Percentiles rank a stretch among this genome's conserved stretches.
These are phyloP conservation scores for Scaptomyza graminum DNA, from an alignment of 1,140 invertebrate species.

Conservation along the genomic window DNA sequence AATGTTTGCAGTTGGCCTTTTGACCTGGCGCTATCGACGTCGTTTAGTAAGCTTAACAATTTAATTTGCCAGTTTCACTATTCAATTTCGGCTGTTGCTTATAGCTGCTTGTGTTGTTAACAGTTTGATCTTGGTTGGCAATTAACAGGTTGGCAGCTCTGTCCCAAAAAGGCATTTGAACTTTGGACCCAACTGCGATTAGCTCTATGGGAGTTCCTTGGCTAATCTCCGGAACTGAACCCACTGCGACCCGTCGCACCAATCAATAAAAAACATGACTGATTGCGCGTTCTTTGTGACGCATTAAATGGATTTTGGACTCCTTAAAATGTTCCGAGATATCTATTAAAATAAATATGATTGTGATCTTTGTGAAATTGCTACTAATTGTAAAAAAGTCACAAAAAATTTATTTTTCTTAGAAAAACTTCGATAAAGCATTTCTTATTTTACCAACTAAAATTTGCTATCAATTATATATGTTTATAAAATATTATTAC, in stretches of 20 bases:
- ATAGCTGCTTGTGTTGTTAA: not conserved
- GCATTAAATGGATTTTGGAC: constrained; percentile 2
- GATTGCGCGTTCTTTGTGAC: constrained; percentile 24
- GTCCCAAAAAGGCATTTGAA: constrained; percentile 49
- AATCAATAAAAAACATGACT: constrained; percentile 49
- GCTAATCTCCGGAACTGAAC: constrained; percentile 40
- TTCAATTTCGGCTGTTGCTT: constrained; percentile 1
- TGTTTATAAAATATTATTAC: not conserved
- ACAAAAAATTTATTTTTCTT: too few species aligned
- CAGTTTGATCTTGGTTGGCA: constrained; percentile 22
- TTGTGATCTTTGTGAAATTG: too few species aligned
- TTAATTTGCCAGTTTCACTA: constrained; percentile 51
- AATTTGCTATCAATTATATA: constrained; percentile 1
- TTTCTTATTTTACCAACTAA: too few species aligned
- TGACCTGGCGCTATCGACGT: constrained; percentile 36
- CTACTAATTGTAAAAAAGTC: too few species aligned
- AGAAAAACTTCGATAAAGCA: too few species aligned
- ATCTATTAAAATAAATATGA: not conserved
- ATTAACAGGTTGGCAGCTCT: constrained; percentile 13
- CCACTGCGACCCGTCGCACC: constrained; percentile 6
- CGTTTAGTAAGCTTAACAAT: constrained; percentile 66
- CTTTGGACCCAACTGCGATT: constrained; percentile 51
- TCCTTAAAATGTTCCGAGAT: too few species aligned
- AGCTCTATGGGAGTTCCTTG: constrained; percentile 16
- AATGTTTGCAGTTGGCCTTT: constrained; percentile 31